Evolutionary conservation across 2,797 vertebrate genomes (phyloP).

Genomic region (Lemur catta): DNA sequence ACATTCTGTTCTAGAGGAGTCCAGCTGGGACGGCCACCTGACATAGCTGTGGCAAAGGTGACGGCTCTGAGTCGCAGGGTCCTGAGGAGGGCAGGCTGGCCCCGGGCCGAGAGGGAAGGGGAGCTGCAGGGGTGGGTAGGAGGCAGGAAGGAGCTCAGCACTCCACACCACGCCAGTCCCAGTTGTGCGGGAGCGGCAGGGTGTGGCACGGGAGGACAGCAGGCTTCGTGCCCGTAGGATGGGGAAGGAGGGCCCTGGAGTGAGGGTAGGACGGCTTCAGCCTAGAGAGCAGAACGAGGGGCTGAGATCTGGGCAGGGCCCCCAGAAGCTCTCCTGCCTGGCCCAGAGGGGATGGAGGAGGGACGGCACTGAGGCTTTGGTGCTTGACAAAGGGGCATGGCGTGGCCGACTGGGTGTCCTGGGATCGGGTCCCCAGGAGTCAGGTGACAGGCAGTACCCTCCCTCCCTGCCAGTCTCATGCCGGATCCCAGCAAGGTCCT

Average conservation of each 20-base stretch:
- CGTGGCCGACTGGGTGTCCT: background rate
- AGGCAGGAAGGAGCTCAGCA: background rate
- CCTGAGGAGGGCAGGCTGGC: background rate
- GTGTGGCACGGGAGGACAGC: fast-evolving
- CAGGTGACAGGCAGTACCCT: background rate
- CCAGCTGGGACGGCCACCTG: background rate
- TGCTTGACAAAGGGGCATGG: background rate
- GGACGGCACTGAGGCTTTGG: no score
- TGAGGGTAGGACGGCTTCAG: no score
- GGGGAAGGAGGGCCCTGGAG: background rate
- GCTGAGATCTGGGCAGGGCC: background rate
- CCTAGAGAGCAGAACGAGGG: fast-evolving
- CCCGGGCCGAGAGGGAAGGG: background rate
- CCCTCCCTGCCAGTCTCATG: background rate
- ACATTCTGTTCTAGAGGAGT: no score
- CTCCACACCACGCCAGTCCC: background rate
- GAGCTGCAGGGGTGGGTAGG: background rate
- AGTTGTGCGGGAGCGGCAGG: no score
- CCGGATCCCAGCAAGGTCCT: background rate
- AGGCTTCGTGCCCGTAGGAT: background rate
- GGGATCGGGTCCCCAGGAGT: background rate
- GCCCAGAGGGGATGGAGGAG: background rate
- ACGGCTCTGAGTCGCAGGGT: fast-evolving
- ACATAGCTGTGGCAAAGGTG: fast-evolving
- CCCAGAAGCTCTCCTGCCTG: fast-evolving